Percentiles rank a stretch among this genome's conserved stretches.
Conservation (phyloP, 2,888 invertebrate genomes). For the Drosophila setosimentum region DNA sequence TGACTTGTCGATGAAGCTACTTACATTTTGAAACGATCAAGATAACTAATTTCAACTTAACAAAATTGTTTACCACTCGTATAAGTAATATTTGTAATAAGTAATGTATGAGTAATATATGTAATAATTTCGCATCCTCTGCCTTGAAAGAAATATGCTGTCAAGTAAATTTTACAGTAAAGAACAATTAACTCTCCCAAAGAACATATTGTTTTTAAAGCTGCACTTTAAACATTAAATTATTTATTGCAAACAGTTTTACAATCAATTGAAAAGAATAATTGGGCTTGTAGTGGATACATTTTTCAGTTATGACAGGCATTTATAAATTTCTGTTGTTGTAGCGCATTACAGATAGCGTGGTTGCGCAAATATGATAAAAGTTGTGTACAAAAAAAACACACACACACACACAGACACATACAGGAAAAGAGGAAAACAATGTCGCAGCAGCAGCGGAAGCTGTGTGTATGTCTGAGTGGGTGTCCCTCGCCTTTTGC, state of each 20-base stretch:
- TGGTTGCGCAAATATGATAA: constrained; percentile 18
- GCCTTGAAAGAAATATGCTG: neutral
- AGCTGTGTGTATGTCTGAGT: constrained; percentile 8
- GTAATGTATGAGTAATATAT: neutral
- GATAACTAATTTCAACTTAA: neutral
- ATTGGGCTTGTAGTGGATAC: neutral
- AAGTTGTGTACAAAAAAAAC: constrained; percentile 36
- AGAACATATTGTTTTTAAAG: neutral
- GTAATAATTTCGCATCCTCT: neutral
- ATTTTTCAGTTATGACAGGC: neutral
- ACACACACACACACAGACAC: constrained; percentile 38
- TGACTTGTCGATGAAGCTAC: neutral
- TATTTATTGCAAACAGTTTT: neutral
- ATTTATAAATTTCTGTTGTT: neutral
- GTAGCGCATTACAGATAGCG: constrained; percentile 39
- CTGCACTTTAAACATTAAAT: neutral
- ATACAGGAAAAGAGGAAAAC: constrained; percentile 36
- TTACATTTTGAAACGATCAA: neutral
- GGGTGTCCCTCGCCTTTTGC: constrained; percentile 5
- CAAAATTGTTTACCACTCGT: neutral
- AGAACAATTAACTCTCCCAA: neutral
- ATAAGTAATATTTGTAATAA: neutral
- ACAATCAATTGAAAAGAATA: constrained; percentile 13
- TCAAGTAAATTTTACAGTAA: neutral
- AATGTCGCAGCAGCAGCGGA: constrained; percentile 53